Evolutionary conservation across 2,113 vertebrate species (phyloP), one percentile per base, ranked within the genome.

Genomic region (Aleadryas rufinucha): DNA sequence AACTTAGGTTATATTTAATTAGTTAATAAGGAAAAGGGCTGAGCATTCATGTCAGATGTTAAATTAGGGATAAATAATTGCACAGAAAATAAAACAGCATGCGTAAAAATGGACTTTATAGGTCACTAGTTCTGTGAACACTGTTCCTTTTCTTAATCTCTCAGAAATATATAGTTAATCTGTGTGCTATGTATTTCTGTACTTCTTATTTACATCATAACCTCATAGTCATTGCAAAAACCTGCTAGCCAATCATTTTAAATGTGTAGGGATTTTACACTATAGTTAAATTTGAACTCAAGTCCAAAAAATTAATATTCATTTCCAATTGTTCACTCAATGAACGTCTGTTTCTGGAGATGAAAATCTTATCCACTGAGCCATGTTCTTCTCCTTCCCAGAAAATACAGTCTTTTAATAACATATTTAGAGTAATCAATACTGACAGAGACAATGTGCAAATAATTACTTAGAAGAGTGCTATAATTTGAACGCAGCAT

Each of bases 401-500:
- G 41, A 77, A 95, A 91, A 45, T 30, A 10, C 4, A 4, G 1
- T 30, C 33, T 63, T 91, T 84, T 75, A 94, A 59, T 54, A 75
- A 71, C 3, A 10, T 63, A 63, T 77, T 87, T 93, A 49, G 15
- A 57, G n/a, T 42, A 85, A 93, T 93, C 61, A 91, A 30, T 90
- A 90, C 53, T 93, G 72, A 57, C 42, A 70, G 59, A 87, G 35
- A 91, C 66, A 92, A 91, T 83, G 61, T 57, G 17, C 53, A 87
- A 84, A 81, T 60, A 88, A 87, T 89, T 90, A 57, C 44, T 79
- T 57, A 59, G 37, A 50, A 88, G 5, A 19, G 26, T 44, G 54
- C 31, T 80, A 49, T 52, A 92, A 95, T 95, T 78, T 81, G 77
- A 95, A 87, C 86, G 45, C 42, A 87, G n/a, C 41, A 54, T 89